Conservation (phyloP, 2,113 vertebrate genomes). For the Neogobius melanostomus region DNA sequence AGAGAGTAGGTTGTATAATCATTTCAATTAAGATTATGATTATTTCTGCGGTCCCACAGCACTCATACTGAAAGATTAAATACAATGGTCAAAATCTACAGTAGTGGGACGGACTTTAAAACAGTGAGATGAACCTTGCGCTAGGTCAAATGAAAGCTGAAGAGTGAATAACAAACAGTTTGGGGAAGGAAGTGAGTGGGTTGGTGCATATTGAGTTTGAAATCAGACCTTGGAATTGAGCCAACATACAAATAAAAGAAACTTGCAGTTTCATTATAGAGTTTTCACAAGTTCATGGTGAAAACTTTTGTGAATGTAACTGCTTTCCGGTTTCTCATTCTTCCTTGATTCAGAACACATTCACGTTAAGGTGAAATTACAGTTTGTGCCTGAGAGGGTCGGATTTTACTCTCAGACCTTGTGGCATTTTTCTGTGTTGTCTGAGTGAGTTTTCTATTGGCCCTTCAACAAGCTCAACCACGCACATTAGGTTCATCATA, state of each 20-base stretch:
- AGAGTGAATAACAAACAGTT: constrained; percentile 3
- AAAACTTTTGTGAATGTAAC: not conserved
- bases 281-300: not conserved
- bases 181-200: not conserved
- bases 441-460: no score
- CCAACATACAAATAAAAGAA: not conserved
- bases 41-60: no score
- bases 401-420: no score
- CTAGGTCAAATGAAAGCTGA: not conserved
- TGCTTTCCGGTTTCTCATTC: no score
- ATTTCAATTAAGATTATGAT: no score
- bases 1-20: no score
- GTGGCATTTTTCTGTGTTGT: no score
- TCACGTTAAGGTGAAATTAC: no score
- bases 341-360: no score
- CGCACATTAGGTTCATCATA: no score
- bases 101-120: not conserved
- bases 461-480: no score
- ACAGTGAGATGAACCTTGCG: not conserved
- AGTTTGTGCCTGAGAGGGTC: no score
- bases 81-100: not conserved
- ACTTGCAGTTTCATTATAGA: not conserved
- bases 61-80: not conserved
- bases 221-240: not conserved
- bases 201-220: not conserved